These are phyloP conservation scores for Popillia japonica DNA, from an alignment of 1,140 invertebrate genomes.

Conservation along the genomic window DNA sequence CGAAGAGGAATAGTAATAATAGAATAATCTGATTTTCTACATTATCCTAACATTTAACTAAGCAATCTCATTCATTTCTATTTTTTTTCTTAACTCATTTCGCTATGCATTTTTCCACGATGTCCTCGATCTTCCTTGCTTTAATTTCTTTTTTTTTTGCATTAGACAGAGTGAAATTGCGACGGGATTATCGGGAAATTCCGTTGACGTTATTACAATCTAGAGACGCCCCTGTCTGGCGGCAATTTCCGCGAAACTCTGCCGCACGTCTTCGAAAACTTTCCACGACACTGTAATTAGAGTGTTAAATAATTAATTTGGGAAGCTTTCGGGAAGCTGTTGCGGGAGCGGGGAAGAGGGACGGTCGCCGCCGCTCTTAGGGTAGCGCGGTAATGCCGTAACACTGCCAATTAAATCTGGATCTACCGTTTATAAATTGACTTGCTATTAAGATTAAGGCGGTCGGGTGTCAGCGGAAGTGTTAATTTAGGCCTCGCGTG, in stretches of 20 bases:
- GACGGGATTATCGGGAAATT: not conserved
- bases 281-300: not conserved
- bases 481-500: not conserved
- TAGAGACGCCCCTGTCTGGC: not conserved
- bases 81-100: too few species aligned
- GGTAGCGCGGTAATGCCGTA: not conserved
- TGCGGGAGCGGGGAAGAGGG: not conserved
- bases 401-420: constrained; percentile 42
- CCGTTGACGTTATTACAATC: not conserved
- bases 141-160: not conserved
- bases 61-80: too few species aligned
- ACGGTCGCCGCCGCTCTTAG: not conserved
- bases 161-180: not conserved
- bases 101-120: too few species aligned
- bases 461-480: not conserved
- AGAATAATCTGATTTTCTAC: too few species aligned
- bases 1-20: too few species aligned
- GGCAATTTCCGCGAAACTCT: not conserved
- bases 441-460: not conserved
- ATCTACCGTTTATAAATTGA: constrained; percentile 37
- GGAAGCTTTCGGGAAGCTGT: not conserved
- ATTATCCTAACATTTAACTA: too few species aligned
- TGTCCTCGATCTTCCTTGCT: too few species aligned
- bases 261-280: constrained; percentile 42
- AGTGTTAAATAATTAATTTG: constrained; percentile 46